These are phyloP conservation scores for Hyppa rectilinea DNA, from an alignment of 2,888 invertebrate species.

Conservation along the genomic window DNA sequence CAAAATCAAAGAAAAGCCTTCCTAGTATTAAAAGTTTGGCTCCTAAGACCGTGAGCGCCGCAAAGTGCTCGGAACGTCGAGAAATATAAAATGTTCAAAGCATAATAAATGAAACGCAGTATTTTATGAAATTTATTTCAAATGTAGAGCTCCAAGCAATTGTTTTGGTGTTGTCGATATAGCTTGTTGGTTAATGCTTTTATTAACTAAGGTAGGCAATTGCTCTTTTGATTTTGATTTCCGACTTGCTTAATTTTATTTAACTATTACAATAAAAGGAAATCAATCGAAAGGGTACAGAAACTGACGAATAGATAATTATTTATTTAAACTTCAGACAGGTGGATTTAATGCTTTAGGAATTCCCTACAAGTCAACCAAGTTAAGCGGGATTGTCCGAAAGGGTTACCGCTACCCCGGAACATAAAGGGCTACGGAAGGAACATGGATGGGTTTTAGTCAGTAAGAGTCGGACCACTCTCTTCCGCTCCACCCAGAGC, in stretches of 20 bases:
- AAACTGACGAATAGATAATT: not conserved
- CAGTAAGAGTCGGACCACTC: no score
- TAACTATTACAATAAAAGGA: not conserved
- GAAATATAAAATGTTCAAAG: constrained; percentile 42
- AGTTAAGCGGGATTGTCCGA: no score
- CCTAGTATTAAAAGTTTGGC: constrained; percentile 29
- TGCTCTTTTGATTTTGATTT: not conserved
- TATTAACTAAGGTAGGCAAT: not conserved
- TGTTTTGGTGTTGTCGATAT: constrained; percentile 1
- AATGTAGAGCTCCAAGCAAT: not conserved
- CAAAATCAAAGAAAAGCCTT: constrained; percentile 26
- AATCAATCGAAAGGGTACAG: not conserved
- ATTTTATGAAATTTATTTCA: constrained; percentile 19
- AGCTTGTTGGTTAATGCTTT: not conserved
- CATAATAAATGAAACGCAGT: constrained; percentile 13
- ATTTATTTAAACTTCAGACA: no score
- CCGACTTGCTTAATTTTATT: not conserved
- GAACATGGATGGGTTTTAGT: no score
- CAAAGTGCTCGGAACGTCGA: constrained; percentile 22
- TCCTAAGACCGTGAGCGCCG: constrained; percentile 11
- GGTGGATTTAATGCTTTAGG: no score
- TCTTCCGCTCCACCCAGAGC: no score
- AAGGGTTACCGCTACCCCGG: no score
- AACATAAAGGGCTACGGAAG: no score
- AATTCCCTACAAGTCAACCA: no score